These are phyloP conservation scores for Melanophora roralis DNA, from an alignment of 2,888 invertebrate genomes.

Conservation along the genomic window DNA sequence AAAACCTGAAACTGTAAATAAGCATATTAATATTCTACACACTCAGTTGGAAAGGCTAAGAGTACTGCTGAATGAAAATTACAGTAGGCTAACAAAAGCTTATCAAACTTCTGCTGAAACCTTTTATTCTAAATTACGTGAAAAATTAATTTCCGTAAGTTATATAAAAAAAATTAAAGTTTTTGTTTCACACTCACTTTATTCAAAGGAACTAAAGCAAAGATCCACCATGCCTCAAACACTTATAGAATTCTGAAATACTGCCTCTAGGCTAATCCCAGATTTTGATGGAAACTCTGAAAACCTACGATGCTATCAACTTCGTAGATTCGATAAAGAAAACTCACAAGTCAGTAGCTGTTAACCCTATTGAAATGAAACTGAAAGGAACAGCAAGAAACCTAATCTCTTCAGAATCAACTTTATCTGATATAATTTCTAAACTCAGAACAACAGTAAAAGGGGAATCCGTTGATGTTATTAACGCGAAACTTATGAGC, in stretches of 20 bases:
- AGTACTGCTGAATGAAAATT: too few species aligned
- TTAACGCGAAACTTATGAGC: neutral
- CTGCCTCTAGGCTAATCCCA: neutral
- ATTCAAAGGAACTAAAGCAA: too few species aligned
- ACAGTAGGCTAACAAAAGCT: neutral
- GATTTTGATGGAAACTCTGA: neutral
- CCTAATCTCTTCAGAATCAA: neutral
- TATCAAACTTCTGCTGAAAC: neutral
- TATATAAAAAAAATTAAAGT: neutral
- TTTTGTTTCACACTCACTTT: too few species aligned
- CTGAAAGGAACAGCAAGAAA: constrained; percentile 6
- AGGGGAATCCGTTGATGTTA: neutral
- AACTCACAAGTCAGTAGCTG: neutral
- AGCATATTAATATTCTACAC: too few species aligned
- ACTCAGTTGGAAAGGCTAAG: too few species aligned
- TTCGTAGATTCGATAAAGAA: neutral
- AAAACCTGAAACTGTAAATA: too few species aligned
- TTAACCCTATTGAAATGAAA: neutral
- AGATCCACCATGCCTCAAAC: constrained; percentile 3
- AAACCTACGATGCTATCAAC: neutral
- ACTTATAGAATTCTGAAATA: neutral
- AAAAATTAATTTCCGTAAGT: neutral
- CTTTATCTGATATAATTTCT: too few species aligned
- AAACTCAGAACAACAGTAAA: neutral
- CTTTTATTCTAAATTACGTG: neutral